Conservation (phyloP, 2,113 vertebrate genomes). For the Saguinus imperator region DNA sequence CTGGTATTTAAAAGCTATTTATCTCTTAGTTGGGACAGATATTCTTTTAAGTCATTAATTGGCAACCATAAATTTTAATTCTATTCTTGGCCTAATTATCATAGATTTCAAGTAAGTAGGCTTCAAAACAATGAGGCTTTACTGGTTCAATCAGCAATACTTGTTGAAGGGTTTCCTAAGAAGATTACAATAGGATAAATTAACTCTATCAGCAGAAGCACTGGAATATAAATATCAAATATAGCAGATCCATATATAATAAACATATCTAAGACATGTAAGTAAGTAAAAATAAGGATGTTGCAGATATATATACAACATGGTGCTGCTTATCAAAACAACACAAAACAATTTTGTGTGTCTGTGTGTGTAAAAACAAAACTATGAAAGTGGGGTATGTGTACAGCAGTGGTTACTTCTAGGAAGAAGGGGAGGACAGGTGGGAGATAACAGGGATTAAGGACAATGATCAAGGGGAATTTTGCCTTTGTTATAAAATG, state of each 20-base stretch:
- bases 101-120: constrained; percentile 66
- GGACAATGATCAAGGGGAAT: background rate
- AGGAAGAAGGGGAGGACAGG: background rate
- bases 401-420: background rate
- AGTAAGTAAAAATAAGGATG: background rate
- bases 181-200: constrained; percentile 27
- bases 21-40: constrained; percentile 52
- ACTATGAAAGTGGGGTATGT: background rate
- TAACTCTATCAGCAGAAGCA: constrained; percentile 33
- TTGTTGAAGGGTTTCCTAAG: constrained; percentile 30
- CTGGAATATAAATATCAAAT: background rate
- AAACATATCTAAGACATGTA: background rate
- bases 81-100: constrained; percentile 66
- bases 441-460: background rate
- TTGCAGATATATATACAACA: background rate
- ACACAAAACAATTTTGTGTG: background rate
- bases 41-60: constrained; percentile 66
- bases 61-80: constrained; percentile 68
- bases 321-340: background rate
- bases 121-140: constrained; percentile 58
- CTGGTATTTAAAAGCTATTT: constrained; percentile 61
- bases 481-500: constrained; percentile 2
- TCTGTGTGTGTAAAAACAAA: background rate
- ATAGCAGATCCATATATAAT: background rate
- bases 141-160: constrained; percentile 51